These are phyloP conservation scores for Eonycteris spelaea DNA, from an alignment of 2,113 vertebrate species.

Conservation along the genomic window DNA sequence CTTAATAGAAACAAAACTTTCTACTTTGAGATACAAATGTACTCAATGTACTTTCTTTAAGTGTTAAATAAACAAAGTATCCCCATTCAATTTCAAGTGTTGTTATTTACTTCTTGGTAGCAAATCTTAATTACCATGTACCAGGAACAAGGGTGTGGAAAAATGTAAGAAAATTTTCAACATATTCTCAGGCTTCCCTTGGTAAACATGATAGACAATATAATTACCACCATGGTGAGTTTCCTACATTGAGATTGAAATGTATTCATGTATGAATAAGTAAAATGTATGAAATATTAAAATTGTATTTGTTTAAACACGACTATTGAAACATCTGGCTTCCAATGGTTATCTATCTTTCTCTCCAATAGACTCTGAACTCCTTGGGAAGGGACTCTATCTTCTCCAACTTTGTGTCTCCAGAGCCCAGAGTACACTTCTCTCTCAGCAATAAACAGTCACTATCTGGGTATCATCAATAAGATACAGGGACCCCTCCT, in stretches of 20 bases:
- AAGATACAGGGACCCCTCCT: not conserved
- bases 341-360: not conserved
- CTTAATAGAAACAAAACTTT: not conserved
- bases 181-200: not conserved
- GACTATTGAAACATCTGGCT: not conserved
- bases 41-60: not conserved
- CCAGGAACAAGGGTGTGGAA: not conserved
- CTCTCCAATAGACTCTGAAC: not conserved
- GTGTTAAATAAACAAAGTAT: not conserved
- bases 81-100: not conserved
- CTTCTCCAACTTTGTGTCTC: not conserved
- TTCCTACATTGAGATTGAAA: not conserved
- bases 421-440: not conserved
- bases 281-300: conserved; percentile 22
- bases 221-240: not conserved
- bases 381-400: not conserved
- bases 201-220: not conserved
- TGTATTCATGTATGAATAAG: conserved; percentile 5
- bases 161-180: not conserved
- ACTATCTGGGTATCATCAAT: not conserved
- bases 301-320: not conserved
- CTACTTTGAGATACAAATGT: not conserved
- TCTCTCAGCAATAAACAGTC: not conserved
- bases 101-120: conserved; percentile 17
- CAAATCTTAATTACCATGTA: not conserved